phyloP scores from a whole-genome alignment of 2,888 invertebrate genomes.

The Ormyrus labotus region DNA sequence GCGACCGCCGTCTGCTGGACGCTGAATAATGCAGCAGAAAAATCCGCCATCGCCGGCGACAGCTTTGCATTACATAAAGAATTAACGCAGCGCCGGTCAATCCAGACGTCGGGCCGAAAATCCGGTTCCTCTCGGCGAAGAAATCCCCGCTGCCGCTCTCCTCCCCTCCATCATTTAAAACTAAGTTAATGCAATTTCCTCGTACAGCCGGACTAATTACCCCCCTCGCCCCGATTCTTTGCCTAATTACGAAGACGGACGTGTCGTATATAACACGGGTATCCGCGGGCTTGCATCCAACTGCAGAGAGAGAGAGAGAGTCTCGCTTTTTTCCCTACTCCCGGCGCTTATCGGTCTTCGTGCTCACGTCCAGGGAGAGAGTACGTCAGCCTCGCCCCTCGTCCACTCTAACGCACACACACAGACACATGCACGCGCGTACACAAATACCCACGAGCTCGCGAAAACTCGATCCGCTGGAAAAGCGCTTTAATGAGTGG shows the following conservation, averaged over 20 bases:
- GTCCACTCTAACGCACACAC: background rate
- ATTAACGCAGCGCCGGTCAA: slow-evolving; percentile 28
- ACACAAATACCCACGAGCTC: background rate
- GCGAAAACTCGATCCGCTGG: slow-evolving; percentile 40
- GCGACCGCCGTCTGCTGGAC: background rate
- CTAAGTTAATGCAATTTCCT: slow-evolving; percentile 63
- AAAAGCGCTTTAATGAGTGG: slow-evolving; percentile 44
- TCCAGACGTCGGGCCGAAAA: slow-evolving; percentile 8
- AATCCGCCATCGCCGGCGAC: too few relatives aligned
- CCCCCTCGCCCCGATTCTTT: slow-evolving; percentile 20
- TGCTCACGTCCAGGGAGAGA: slow-evolving; percentile 50
- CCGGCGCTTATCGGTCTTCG: slow-evolving; percentile 60
- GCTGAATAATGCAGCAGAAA: too few relatives aligned
- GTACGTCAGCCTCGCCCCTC: slow-evolving; percentile 15
- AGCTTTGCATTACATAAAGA: background rate
- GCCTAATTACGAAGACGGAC: slow-evolving; percentile 43
- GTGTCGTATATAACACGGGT: slow-evolving; percentile 42
- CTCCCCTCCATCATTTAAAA: slow-evolving; percentile 61
- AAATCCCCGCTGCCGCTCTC: background rate
- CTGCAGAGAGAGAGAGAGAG: background rate
- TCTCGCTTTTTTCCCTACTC: slow-evolving; percentile 47
- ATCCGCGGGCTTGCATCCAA: slow-evolving; percentile 41
- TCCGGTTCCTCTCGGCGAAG: background rate
- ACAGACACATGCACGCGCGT: background rate
- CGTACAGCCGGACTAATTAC: slow-evolving; percentile 44